A percentile compares a stretch with the other conserved stretches of the same genome.
These are phyloP conservation scores for Lacerta bilineata DNA, from an alignment of 2,797 vertebrate genomes.

Conservation along the genomic window DNA sequence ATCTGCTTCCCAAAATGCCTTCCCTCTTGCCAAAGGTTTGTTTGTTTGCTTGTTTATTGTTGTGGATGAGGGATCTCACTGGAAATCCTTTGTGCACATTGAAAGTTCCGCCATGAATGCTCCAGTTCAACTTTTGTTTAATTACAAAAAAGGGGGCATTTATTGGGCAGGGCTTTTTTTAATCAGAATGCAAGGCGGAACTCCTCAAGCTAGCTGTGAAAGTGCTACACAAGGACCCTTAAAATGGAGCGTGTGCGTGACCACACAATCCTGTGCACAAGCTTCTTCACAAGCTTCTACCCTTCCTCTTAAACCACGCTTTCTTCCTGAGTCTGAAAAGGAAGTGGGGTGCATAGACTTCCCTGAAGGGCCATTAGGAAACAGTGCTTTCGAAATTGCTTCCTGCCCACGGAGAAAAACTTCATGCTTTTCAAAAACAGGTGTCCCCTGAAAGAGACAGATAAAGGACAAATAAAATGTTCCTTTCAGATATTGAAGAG, in stretches of 20 bases:
- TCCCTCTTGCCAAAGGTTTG: background rate
- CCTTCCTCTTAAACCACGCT: background rate
- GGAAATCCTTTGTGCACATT: background rate
- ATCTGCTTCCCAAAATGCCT: background rate
- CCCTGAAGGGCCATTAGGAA: constrained; percentile 74
- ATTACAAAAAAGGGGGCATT: background rate
- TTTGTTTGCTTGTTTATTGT: background rate
- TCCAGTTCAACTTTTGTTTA: background rate
- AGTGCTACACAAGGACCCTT: background rate
- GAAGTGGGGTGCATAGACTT: constrained; percentile 70
- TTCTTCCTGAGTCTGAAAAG: constrained; percentile 48
- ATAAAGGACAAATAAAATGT: constrained; percentile 74
- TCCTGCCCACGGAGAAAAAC: constrained; percentile 69
- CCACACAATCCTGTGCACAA: too few relatives aligned
- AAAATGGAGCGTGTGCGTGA: constrained; percentile 6
- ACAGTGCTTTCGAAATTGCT: constrained; percentile 69
- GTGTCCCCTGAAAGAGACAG: constrained; percentile 59
- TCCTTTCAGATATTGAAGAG: constrained; percentile 68
- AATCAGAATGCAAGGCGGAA: background rate
- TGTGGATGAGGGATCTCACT: background rate
- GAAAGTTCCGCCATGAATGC: background rate
- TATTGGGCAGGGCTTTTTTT: background rate
- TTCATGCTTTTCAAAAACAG: constrained; percentile 67
- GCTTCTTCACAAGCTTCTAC: constrained; percentile 37
- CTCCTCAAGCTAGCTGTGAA: constrained; percentile 11